These are phyloP conservation scores for Branchinecta sandiegonensis DNA, from an alignment of 2,888 invertebrate species.

Conservation along the genomic window DNA sequence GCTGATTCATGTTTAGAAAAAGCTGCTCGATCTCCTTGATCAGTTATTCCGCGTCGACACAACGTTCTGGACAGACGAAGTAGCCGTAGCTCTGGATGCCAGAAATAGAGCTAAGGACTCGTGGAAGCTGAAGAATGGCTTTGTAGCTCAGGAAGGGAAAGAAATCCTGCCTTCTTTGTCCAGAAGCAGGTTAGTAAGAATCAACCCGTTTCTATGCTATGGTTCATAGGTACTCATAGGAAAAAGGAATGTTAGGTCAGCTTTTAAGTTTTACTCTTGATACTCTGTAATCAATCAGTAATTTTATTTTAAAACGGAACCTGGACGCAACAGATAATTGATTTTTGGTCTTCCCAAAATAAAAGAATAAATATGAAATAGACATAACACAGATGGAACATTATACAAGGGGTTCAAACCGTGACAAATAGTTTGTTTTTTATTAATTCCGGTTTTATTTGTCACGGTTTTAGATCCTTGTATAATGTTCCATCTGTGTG, in stretches of 20 bases:
- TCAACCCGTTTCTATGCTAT: conserved; percentile 15
- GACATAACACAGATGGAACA: too few species aligned
- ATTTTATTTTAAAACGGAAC: too few species aligned
- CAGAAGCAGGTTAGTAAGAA: conserved; percentile 39
- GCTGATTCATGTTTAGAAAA: conserved; percentile 47
- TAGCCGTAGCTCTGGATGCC: conserved; percentile 69
- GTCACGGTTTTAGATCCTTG: too few species aligned
- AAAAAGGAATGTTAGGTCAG: background rate
- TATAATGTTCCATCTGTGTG: too few species aligned
- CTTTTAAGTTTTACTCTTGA: too few species aligned
- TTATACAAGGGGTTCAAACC: too few species aligned
- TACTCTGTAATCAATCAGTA: too few species aligned
- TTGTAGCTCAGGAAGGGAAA: conserved; percentile 82
- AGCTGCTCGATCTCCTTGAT: conserved; percentile 76
- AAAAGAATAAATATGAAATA: too few species aligned
- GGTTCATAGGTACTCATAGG: conserved; percentile 13
- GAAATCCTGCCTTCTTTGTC: conserved; percentile 71
- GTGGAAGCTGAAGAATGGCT: conserved; percentile 82
- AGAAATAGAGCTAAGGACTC: conserved; percentile 60
- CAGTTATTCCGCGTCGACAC: conserved; percentile 73
- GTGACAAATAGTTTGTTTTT: too few species aligned
- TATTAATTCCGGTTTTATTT: too few species aligned
- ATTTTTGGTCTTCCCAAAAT: too few species aligned
- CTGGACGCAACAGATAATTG: too few species aligned
- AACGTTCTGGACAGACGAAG: conserved; percentile 85